Evolutionary conservation across 2,113 vertebrate genomes (phyloP).

Genomic region (Misgurnus anguillicaudatus): DNA sequence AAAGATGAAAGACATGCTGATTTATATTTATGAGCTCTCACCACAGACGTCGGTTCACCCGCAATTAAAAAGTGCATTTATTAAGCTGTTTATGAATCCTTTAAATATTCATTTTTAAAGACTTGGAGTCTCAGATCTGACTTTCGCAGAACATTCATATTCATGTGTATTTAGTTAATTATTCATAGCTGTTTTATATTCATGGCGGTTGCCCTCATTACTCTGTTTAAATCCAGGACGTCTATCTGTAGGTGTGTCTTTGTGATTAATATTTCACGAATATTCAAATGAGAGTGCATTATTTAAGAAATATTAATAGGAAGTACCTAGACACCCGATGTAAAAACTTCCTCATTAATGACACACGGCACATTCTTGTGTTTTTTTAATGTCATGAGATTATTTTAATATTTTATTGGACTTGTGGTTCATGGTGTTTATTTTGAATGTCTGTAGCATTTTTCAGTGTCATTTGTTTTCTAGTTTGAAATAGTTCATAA

Average conservation of each 20-base stretch:
- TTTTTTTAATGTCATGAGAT: too few relatives aligned
- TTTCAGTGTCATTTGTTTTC: too few relatives aligned
- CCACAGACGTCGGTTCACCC: background rate
- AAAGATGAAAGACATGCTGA: constrained; percentile 25
- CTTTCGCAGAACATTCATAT: constrained; percentile 4
- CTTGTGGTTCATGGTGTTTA: too few relatives aligned
- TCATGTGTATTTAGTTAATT: background rate
- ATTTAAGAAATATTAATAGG: background rate
- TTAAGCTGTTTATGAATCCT: constrained; percentile 4
- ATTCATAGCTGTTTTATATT: background rate
- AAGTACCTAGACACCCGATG: background rate
- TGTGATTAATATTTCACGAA: background rate
- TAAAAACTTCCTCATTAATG: background rate
- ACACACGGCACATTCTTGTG: too few relatives aligned
- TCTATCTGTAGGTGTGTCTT: background rate
- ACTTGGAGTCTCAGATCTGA: background rate
- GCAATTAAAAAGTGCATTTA: background rate
- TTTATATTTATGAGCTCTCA: constrained; percentile 20
- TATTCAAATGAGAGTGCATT: background rate
- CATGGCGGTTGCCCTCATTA: background rate
- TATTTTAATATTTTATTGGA: too few relatives aligned
- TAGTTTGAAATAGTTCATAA: too few relatives aligned
- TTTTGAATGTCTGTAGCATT: too few relatives aligned
- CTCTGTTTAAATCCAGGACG: background rate
- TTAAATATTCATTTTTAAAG: constrained; percentile 19